These are phyloP conservation scores for Puntigrus tetrazona DNA, from an alignment of 2,113 vertebrate genomes.

Conservation along the genomic window DNA sequence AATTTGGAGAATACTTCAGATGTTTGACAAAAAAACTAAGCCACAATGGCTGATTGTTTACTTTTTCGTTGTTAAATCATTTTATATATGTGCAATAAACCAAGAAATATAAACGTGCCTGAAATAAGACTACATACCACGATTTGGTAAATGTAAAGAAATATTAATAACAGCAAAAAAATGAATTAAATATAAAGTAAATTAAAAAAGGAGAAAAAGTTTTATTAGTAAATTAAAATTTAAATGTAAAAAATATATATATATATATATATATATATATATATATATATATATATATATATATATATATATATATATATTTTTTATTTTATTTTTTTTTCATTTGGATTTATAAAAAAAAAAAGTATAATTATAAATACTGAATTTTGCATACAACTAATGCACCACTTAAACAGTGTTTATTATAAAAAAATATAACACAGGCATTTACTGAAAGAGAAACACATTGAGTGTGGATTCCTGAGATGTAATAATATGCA, in stretches of 20 bases:
- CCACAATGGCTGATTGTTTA: slow-evolving; percentile 51
- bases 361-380: too few relatives aligned
- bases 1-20: slow-evolving; percentile 59
- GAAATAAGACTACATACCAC: slow-evolving; percentile 42
- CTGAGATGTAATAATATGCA: not conserved
- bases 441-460: not conserved
- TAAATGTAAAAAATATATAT: too few relatives aligned
- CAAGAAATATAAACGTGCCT: slow-evolving; percentile 4
- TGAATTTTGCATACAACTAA: too few relatives aligned
- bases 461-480: not conserved
- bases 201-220: too few relatives aligned
- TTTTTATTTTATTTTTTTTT: too few relatives aligned
- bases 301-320: too few relatives aligned
- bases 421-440: not conserved
- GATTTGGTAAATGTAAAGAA: not conserved
- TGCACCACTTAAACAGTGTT: not conserved
- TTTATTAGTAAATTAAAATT: too few relatives aligned
- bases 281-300: too few relatives aligned
- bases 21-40: slow-evolving; percentile 40
- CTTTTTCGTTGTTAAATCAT: slow-evolving; percentile 35
- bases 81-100: slow-evolving; percentile 44
- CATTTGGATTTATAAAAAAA: too few relatives aligned
- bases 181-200: too few relatives aligned
- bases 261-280: too few relatives aligned
- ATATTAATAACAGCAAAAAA: too few relatives aligned